These are phyloP conservation scores for Artibeus jamaicensis DNA, from an alignment of 2,797 vertebrate genomes.

Conservation along the genomic window DNA sequence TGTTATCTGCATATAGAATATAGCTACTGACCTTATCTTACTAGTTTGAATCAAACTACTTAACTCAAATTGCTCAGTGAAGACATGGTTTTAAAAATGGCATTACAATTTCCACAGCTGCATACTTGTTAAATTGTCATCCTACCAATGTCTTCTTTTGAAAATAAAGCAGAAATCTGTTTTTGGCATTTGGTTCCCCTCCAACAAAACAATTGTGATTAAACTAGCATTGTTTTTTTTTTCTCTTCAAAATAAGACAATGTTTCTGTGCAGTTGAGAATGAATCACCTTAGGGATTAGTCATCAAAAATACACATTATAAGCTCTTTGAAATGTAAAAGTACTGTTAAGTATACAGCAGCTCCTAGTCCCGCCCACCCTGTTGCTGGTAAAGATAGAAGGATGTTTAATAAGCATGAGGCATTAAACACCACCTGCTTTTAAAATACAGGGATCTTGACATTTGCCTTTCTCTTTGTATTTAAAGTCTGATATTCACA, in stretches of 20 bases:
- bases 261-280: slow-evolving; percentile 50
- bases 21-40: not conserved
- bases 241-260: slow-evolving; percentile 31
- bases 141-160: slow-evolving; percentile 44
- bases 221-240: slow-evolving; percentile 42
- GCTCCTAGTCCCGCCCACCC: slow-evolving; percentile 69
- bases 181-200: slow-evolving; percentile 55
- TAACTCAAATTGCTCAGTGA: not conserved
- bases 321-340: slow-evolving; percentile 69
- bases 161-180: slow-evolving; percentile 64
- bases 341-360: slow-evolving; percentile 72
- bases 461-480: slow-evolving; percentile 71
- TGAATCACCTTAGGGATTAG: slow-evolving; percentile 77
- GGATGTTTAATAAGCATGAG: slow-evolving; percentile 57
- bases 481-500: slow-evolving; percentile 66
- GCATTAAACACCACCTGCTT: slow-evolving; percentile 75
- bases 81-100: not conserved
- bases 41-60: not conserved
- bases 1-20: not conserved
- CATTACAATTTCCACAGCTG: slow-evolving; percentile 3
- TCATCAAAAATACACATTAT: slow-evolving; percentile 70
- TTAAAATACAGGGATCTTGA: slow-evolving; percentile 63
- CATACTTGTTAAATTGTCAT: slow-evolving; percentile 42
- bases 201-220: slow-evolving; percentile 68
- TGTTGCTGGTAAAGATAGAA: slow-evolving; percentile 74